Evolutionary conservation across 2,113 vertebrate genomes (phyloP).

Genomic region (Ploceus nigricollis): DNA sequence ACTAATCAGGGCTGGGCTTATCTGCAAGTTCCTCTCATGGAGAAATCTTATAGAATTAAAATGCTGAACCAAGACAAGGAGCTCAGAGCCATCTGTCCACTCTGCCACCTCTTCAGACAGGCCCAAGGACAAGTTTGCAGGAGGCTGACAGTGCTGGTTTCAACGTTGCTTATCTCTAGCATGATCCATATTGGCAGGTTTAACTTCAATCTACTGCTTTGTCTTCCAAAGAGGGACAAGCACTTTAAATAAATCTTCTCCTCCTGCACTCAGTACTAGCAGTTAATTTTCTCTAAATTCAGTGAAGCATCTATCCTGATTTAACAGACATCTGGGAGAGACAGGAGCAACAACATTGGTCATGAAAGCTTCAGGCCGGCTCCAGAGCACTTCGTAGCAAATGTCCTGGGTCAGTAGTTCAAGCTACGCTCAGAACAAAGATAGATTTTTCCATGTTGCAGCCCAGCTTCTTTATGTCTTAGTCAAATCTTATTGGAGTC

Average conservation of each 20-base stretch:
- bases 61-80: not conserved
- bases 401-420: not conserved
- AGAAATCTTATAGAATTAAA: not conserved
- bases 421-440: not conserved
- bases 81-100: not conserved
- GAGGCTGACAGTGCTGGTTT: not conserved
- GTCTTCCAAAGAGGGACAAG: slow-evolving; percentile 1
- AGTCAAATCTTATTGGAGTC: not conserved
- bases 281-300: slow-evolving; percentile 14
- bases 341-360: not conserved
- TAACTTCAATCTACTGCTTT: slow-evolving; percentile 15
- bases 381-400: not conserved
- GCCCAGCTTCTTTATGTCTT: not conserved
- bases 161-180: not conserved
- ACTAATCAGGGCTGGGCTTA: not conserved
- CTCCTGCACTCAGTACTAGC: not conserved
- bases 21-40: not conserved
- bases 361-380: not conserved
- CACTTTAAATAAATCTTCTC: slow-evolving; percentile 16
- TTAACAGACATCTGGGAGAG: not conserved
- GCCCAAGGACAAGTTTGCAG: slow-evolving; percentile 10
- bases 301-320: slow-evolving; percentile 20
- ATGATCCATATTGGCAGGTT: slow-evolving; percentile 12
- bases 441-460: not conserved
- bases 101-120: not conserved